Conservation (phyloP, 2,113 vertebrate genomes). For the Mustelus asterias region DNA sequence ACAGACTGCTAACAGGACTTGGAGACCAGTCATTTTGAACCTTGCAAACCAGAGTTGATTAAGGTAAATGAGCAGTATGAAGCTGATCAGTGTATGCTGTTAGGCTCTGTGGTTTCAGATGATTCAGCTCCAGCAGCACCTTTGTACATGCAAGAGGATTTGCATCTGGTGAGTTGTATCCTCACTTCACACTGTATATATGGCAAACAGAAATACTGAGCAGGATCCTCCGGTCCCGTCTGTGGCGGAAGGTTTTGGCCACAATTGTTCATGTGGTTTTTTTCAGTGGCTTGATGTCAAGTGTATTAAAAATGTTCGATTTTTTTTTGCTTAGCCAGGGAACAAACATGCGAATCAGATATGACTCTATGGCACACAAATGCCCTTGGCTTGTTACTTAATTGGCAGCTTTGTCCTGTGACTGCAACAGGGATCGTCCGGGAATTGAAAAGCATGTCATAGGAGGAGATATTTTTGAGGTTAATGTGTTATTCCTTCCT, state of each 20-base stretch:
- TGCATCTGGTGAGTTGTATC: neutral
- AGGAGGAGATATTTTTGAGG: neutral
- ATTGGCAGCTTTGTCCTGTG: neutral
- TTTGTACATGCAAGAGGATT: neutral
- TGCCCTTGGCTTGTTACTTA: neutral
- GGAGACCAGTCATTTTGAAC: too few relatives aligned
- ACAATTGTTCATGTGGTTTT: neutral
- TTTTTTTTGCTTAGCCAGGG: neutral
- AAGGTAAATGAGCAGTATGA: neutral
- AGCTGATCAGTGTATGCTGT: neutral
- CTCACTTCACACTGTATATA: neutral
- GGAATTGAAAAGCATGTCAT: neutral
- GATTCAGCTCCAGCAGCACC: neutral
- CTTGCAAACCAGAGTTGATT: too few relatives aligned
- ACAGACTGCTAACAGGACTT: too few relatives aligned
- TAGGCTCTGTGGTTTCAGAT: neutral
- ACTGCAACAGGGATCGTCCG: neutral
- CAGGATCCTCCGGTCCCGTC: too few relatives aligned
- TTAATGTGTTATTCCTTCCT: neutral
- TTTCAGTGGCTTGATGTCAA: neutral
- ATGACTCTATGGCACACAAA: neutral
- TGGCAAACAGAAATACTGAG: neutral
- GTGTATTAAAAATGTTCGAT: neutral
- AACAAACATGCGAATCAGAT: neutral
- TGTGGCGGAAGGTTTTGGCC: too few relatives aligned